These are phyloP conservation scores for Blastobasis adustella DNA, from an alignment of 2,888 invertebrate species.

Conservation along the genomic window DNA sequence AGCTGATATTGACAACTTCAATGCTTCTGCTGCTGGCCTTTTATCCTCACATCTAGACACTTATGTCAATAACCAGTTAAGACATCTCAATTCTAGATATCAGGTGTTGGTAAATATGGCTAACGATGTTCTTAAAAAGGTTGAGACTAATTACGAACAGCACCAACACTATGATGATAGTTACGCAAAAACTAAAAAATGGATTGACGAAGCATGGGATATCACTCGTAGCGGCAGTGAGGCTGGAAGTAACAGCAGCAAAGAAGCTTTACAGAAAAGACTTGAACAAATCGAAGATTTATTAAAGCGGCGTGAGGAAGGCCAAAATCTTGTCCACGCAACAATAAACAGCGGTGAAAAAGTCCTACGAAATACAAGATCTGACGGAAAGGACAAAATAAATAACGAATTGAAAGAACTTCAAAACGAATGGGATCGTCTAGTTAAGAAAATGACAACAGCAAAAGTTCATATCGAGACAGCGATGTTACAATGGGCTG, in stretches of 20 bases:
- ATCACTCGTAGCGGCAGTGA: constrained; percentile 88
- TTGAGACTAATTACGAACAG: constrained; percentile 90
- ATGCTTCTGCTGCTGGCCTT: constrained; percentile 84
- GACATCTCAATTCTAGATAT: constrained; percentile 90
- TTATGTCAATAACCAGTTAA: constrained; percentile 90
- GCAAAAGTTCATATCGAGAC: constrained; percentile 94
- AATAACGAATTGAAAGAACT: constrained; percentile 91
- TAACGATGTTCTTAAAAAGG: constrained; percentile 92
- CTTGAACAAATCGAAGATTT: constrained; percentile 87
- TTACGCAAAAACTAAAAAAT: constrained; percentile 83
- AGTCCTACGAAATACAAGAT: constrained; percentile 88
- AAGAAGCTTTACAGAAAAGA: constrained; percentile 87
- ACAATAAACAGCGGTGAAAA: constrained; percentile 94
- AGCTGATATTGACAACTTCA: constrained; percentile 87
- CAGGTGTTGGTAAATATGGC: constrained; percentile 92
- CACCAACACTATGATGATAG: constrained; percentile 88
- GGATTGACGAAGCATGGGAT: constrained; percentile 92
- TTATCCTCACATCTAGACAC: constrained; percentile 89
- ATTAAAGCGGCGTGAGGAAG: constrained; percentile 87
- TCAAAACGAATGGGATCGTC: constrained; percentile 93
- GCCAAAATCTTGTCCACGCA: constrained; percentile 89
- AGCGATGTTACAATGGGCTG: constrained; percentile 94
- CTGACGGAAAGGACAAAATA: constrained; percentile 91
- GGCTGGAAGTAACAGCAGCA: constrained; percentile 83
- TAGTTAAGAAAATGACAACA: constrained; percentile 92